Base-by-base conservation (phyloP, 2,888 invertebrate species). In the Kuschelorhynchus macadamiae region DNA sequence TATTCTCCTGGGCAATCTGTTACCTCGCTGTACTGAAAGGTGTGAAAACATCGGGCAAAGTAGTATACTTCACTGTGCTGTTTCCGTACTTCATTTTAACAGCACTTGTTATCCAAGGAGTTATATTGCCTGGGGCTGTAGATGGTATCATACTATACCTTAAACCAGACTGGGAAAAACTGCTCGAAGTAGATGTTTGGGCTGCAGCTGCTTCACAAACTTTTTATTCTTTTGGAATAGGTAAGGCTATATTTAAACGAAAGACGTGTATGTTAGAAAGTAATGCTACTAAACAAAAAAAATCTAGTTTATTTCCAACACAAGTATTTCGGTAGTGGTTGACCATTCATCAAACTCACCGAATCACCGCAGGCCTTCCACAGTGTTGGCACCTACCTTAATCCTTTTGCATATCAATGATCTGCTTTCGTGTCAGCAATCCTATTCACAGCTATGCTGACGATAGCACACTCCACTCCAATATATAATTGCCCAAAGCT, bases 1-100 rank as follows among this genome's bases (percentile, higher is more conserved):
- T 91, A 30, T 82, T 92, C 0, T 90, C 91, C 0, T 96, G 96
- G 96, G 79, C 94, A 50, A 85, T 94, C 72, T 93, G 94, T 68
- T 96, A 93, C 85, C 88, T 96, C 74, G 94, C 94, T 81, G 92
- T 96, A 67, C 92, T 94, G 82, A 93, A 92, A 83, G 88, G 88
- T 92, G 94, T 97, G 71, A 92, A 95, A 84, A 94, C 94, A 78
- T 92, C 95, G 0, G 96, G 96, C 46, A 82, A 96, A 94, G 87
- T 93, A 44, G 90, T 90, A 7, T 91, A 91, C 80, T 91, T 91
- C 77, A 91, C 91, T 1, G 90, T 91, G 0, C 79, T 91, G 14
- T 91, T 92, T 78, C 91, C 91, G 0, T 92, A 91, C 79, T 87
- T 91, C 20, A 88, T 91, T 84, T 81, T 91, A 74, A 88, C 90